Base-by-base conservation (phyloP, 2,888 invertebrate genomes). In the Drosophila aldrichi region DNA sequence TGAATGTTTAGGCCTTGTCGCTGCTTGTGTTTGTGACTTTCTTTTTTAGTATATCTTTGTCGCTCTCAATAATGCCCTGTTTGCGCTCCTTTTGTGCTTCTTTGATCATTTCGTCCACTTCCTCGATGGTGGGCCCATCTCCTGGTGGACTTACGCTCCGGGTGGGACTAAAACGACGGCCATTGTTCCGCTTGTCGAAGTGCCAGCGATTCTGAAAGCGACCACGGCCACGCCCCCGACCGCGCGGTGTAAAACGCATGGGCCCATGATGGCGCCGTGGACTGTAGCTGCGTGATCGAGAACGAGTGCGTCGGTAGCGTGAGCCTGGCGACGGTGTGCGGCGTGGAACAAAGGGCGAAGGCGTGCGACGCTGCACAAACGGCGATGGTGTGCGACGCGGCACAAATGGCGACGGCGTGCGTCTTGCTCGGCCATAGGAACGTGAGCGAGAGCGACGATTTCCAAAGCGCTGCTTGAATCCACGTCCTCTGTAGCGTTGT, bases 1-100 rank as follows among this genome's bases (percentile, higher is more conserved):
- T 58, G 20, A 18, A 48, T 48, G 7, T 64, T 29, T 69, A 74
- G 46, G 52, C 77, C 38, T 36, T 81, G 64, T 61, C 60, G 58
- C 44, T 62, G 43, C 40, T 10, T 3, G 49, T 56, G 61, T 3
- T 70, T 54, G 62, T 55, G 12, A 44, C 34, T 16, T 40, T 63
- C 66, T 91, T 92, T 60, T 94, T 94, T 41, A 94, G 82, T 64
- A 77, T 92, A 76, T 93, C 93, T 84, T 94, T 94, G 83, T 94
- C 94, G 70, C 94, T 91, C 76, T 94, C 94, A 36, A 94, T 87
- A 91, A 94, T 94, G 70, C 94, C 94, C 77, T 94, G 94, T 79
- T 94, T 94, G 63, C 94, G 94, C 75, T 94, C 94, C 79, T 94
- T 94, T 89, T 94, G 94, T 14, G 94, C 94, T 83, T 94, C 94